Evolutionary conservation across 1,140 invertebrate genomes (phyloP), one percentile per base, ranked within the genome.

Genomic region (Oedothorax gibbosus): DNA sequence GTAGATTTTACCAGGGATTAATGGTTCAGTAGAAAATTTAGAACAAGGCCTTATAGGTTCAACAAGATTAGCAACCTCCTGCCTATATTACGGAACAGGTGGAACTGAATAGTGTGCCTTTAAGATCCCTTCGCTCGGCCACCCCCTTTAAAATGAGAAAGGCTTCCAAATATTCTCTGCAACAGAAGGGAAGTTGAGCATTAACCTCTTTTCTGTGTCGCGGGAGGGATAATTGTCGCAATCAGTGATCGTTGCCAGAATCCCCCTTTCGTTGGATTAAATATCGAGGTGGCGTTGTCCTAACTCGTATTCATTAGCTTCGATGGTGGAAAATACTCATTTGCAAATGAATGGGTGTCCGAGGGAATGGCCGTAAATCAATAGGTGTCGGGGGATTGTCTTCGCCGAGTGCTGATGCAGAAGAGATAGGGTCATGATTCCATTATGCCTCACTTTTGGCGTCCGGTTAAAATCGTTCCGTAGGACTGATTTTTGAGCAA

Each of bases 171-270:
- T 35, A 50, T 81, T 53, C 66, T 5, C 35, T 35, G 35, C 35
- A 35, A 35, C 35, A 35, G 35, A 35, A 50, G 54, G 78, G 78
- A 81, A 81, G 78, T 81, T 81, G 56, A 71, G 78, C 68, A 81
- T 81, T 81, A 81, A 81, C 78, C 78, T 35, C 35, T 56, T 64
- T 66, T 81, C 80, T 73, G 54, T 35, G 35, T 35, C 35, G 35
- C 35, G 35, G 35, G 35, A 12, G 75, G 77, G 68, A 82, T 82
- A 82, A 82, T 82, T 82, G 80, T 82, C 12, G 80, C 69, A 82
- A 82, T 82, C 69, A 73, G 80, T 73, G 80, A 81, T 81, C 78
- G 64, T 49, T 50, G 65, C 54, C 49, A 51, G 9, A 18, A n/a
- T 68, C 35, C 64, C 64, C 50, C 14, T 51, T 21, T 53, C 53